These are phyloP conservation scores for Apamea sordens DNA, from an alignment of 2,888 invertebrate species.

Conservation along the genomic window DNA sequence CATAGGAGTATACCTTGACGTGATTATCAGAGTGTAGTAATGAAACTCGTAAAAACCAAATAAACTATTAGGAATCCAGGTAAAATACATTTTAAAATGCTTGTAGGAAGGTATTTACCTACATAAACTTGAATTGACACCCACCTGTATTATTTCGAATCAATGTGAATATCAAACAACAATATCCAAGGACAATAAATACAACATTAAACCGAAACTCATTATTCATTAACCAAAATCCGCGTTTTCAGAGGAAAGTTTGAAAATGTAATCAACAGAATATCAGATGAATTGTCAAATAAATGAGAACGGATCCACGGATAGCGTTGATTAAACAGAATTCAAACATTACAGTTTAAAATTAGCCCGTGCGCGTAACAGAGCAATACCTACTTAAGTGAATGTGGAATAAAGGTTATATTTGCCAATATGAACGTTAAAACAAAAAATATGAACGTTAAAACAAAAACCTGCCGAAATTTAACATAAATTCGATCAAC, in stretches of 20 bases:
- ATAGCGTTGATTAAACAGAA: slow-evolving; percentile 59
- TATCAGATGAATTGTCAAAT: slow-evolving; percentile 54
- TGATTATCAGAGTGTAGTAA: not conserved
- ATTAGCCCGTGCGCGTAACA: slow-evolving; percentile 34
- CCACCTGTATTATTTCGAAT: not conserved
- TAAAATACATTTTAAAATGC: not conserved
- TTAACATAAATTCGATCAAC: slow-evolving; percentile 37
- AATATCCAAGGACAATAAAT: slow-evolving; percentile 13
- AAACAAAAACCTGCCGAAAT: slow-evolving; percentile 41
- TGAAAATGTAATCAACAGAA: slow-evolving; percentile 39
- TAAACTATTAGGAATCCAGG: not conserved
- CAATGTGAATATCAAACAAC: slow-evolving; percentile 2
- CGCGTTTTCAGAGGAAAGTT: slow-evolving; percentile 29
- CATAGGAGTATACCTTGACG: not conserved
- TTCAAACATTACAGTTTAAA: slow-evolving; percentile 54
- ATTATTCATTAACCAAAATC: slow-evolving; percentile 30
- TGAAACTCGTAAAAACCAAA: not conserved
- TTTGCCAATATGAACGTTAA: slow-evolving; percentile 46
- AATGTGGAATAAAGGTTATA: slow-evolving; percentile 41
- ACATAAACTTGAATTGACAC: not conserved
- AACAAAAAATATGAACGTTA: slow-evolving; percentile 43
- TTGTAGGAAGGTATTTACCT: not conserved
- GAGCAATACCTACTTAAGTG: slow-evolving; percentile 22
- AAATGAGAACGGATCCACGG: slow-evolving; percentile 38
- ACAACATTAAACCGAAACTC: slow-evolving; percentile 27